Evolutionary conservation across 2,113 vertebrate genomes (phyloP).

Genomic region (Proteles cristata): DNA sequence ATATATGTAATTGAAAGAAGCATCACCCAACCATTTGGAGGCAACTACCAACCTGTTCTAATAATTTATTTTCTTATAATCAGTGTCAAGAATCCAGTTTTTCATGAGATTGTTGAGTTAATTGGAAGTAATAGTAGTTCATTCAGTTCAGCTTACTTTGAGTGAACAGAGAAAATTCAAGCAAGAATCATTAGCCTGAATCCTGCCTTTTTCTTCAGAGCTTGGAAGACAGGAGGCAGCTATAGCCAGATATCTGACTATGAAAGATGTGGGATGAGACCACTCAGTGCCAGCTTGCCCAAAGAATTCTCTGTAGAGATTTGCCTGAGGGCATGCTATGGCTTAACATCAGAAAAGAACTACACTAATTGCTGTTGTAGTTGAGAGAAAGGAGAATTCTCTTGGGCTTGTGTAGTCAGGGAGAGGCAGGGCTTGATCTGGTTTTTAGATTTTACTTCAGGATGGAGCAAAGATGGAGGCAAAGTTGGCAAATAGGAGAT

Average conservation of each 20-base stretch:
- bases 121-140: background rate
- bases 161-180: background rate
- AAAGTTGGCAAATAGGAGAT: background rate
- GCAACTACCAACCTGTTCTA: background rate
- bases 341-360: background rate
- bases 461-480: background rate
- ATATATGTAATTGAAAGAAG: background rate
- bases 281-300: background rate
- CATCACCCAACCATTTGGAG: background rate
- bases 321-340: background rate
- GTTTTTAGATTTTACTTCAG: background rate
- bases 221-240: background rate
- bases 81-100: background rate
- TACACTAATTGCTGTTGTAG: background rate
- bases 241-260: background rate
- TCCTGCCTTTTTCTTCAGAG: background rate
- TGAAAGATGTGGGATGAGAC: background rate
- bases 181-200: background rate
- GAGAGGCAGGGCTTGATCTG: background rate
- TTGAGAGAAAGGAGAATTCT: background rate
- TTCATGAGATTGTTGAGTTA: background rate
- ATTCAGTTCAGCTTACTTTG: background rate
- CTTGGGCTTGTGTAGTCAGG: background rate
- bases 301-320: background rate
- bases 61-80: background rate